Percentiles rank a stretch among this genome's conserved stretches.
Conservation (phyloP, 2,113 vertebrate genomes). For the Ophiodon elongatus region DNA sequence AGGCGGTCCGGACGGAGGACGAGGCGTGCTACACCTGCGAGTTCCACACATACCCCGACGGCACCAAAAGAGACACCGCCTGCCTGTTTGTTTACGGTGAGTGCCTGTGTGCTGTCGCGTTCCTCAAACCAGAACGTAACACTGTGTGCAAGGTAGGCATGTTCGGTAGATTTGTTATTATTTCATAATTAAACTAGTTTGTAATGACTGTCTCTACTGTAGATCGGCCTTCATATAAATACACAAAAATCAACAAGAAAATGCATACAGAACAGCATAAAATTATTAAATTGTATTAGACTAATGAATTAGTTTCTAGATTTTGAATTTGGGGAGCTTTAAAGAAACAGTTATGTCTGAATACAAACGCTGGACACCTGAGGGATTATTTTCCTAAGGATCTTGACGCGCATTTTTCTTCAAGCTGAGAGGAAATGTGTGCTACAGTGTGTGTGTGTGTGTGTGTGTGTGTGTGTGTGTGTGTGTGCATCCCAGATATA, state of each 20-base stretch:
- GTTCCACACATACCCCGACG: slow-evolving; percentile 82
- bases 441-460: neutral
- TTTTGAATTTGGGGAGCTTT: neutral
- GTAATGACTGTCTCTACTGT: too few species aligned
- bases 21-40: slow-evolving; percentile 87
- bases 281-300: neutral
- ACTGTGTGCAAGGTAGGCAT: neutral
- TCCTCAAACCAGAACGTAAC: neutral
- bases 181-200: too few species aligned
- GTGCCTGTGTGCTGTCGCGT: neutral
- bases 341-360: neutral
- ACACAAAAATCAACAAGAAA: neutral
- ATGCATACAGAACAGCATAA: neutral
- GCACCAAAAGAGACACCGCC: slow-evolving; percentile 59
- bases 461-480: slow-evolving; percentile 1
- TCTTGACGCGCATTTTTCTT: neutral
- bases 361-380: neutral
- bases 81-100: slow-evolving; percentile 84
- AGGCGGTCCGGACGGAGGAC: slow-evolving; percentile 71
- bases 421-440: slow-evolving; percentile 42
- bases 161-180: too few species aligned
- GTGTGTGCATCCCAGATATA: neutral
- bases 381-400: neutral
- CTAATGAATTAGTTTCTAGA: too few species aligned
- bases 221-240: too few species aligned